These are phyloP conservation scores for Acestrorhynchus altus DNA, from an alignment of 2,797 vertebrate genomes.

Conservation along the genomic window DNA sequence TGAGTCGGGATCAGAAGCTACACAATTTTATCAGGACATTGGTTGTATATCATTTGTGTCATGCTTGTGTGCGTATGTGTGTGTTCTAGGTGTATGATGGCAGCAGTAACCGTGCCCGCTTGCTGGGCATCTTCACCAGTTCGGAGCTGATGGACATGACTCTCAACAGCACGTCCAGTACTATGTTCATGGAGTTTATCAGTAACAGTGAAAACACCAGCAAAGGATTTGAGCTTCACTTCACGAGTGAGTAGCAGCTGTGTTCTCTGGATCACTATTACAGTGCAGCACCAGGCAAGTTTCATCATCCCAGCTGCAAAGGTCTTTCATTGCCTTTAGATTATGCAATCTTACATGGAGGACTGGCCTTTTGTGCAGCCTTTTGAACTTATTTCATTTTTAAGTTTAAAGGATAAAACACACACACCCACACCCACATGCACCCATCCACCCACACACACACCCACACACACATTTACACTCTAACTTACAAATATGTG, in stretches of 20 bases:
- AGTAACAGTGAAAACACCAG: conserved; percentile 90
- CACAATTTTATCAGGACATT: too few relatives aligned
- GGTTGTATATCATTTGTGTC: too few relatives aligned
- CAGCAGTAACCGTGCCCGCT: conserved; percentile 87
- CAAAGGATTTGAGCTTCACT: conserved; percentile 95
- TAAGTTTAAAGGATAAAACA: not conserved
- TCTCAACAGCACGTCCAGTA: conserved; percentile 97
- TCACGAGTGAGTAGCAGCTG: conserved; percentile 87
- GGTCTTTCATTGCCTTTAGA: not conserved
- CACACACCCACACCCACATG: not conserved
- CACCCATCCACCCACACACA: too few relatives aligned
- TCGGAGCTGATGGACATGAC: conserved; percentile 86
- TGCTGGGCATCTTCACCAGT: conserved; percentile 88
- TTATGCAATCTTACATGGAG: not conserved
- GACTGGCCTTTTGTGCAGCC: not conserved
- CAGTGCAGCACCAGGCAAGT: not conserved
- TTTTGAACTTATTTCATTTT: conserved; percentile 19
- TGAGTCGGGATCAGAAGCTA: too few relatives aligned
- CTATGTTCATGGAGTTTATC: conserved; percentile 96
- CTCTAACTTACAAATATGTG: too few relatives aligned
- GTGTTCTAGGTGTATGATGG: conserved; percentile 90
- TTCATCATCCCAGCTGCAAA: conserved; percentile 2
- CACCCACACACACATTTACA: too few relatives aligned
- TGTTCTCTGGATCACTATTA: conserved; percentile 11
- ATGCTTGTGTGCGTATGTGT: conserved; percentile 38